Base-by-base conservation (phyloP, 37 sponge, comb jelly and placozoan species). In the Eunapius fragilis region DNA sequence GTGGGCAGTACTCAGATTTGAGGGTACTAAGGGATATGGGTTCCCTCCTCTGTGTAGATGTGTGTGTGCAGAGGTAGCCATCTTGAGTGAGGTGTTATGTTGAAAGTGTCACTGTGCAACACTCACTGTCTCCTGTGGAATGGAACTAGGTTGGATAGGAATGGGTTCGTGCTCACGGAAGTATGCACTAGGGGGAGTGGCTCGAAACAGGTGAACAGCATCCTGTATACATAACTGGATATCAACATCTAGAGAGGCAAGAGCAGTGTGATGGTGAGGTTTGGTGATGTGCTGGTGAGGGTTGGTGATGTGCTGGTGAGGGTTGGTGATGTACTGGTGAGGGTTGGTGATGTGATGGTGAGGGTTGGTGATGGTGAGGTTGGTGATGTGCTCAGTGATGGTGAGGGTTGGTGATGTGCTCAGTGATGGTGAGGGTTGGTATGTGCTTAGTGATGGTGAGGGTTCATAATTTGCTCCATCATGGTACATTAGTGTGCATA, bases 171-270 rank as follows among this genome's bases (percentile, higher is more conserved):
- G 87, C 27, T 50, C 28, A 7, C 95, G 71, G 37, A 91, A 58
- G 36, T 34, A 87, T 6, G 75, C 80, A 86, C 95, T 96, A 28
- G 87, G 81, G n/a, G 95, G 96, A 31, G 95, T 94, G 71, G 72
- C 70, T 36, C 77, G 89, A 50, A 68, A 89, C 32, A 91, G 27
- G 25, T 71, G 68, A 3, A 87, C 77, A 3, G 96, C 83, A 24
- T 91, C 95, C 10, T 84, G 68, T 24, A 96, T 81, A 71, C 96
- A 96, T 28, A 23, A 24, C 80, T 94, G 92, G 25, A 96, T 96
- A 79, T 96, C 96, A 32, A 96, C 76, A 26, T 94, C 96, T 96
- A 75, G 13, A 75, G 10, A 30, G 36, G 33, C 41, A n/a, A 27
- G 67, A 80, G 31, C 30, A 45, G n/a, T 69, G n/a, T 25, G 2